Evolutionary conservation across 2,888 invertebrate species (phyloP), one percentile per base, ranked within the genome.

Genomic region (Globia sparganii): DNA sequence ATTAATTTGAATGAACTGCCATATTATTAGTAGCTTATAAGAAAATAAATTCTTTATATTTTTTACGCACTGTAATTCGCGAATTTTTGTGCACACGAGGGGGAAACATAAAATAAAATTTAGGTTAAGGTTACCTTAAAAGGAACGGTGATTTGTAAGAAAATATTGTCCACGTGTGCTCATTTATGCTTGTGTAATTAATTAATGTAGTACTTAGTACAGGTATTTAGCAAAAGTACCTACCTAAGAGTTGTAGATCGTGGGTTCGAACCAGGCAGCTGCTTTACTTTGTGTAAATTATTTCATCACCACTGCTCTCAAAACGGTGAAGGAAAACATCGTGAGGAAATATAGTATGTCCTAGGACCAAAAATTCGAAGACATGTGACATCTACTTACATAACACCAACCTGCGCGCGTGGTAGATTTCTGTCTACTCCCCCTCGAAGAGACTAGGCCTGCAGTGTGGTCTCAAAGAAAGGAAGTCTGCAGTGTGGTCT

Each of bases 1-100:
- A 74, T 74, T 81, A 77, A 81, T 77, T 68, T 77, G 62, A 62
- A 28, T 77, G 68, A 62, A 34, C 61, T 25, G 46, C 15, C 40
- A 15, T 72, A 75, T 78, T 83, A 66, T 66, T 72, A 73, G 37
- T 25, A 49, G 58, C 13, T 34, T 40, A 28, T 9, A 40, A 1
- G 43, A 28, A 31, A 70, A 11, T 34, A 34, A 13, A 62, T 34
- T n/a, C 21, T 28, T 37, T 8, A 28, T 58, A 61, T 59, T n/a
- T 28, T 25, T 49, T 15, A 21, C 15, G 18, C 9, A 40, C 21
- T 11, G 56, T 49, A 9, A 31, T 37, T 34, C 15, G 2, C 18
- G 11, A 31, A n/a, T 13, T n/a, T 66, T 49, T 6, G 15, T 49
- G 21, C 58, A 2, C 31, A n/a, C 37, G 56, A 46, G 28, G 18